Percentiles rank a stretch among this genome's conserved stretches.
Evolutionary conservation across 2,888 invertebrate species (phyloP).

Genomic region (Hydrotaea cyrtoneurina): DNA sequence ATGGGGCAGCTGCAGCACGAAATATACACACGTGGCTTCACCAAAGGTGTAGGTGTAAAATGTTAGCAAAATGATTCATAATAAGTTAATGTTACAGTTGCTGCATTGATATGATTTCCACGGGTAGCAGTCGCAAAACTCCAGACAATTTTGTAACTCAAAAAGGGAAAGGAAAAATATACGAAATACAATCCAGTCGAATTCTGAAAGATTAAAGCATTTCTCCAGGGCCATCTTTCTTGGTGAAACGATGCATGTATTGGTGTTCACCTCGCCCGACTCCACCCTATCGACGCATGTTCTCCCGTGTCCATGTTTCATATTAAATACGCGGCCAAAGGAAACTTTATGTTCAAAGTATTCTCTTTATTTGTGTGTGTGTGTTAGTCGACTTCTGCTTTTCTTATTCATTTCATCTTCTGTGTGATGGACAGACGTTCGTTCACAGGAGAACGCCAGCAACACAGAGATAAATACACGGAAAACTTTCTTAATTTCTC

Average conservation of each 20-base stretch:
- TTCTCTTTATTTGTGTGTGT: background rate
- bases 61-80: background rate
- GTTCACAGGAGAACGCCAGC: background rate
- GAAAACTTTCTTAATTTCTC: conserved; percentile 48
- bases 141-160: too few relatives aligned
- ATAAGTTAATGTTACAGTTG: background rate
- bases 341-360: conserved; percentile 23
- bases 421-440: conserved; percentile 40
- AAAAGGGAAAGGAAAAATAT: too few relatives aligned
- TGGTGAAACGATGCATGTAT: too few relatives aligned
- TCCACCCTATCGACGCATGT: too few relatives aligned
- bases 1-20: background rate
- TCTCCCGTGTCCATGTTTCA: background rate
- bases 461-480: background rate
- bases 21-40: background rate
- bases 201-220: too few relatives aligned
- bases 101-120: background rate
- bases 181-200: too few relatives aligned
- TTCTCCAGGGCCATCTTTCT: too few relatives aligned
- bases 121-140: background rate
- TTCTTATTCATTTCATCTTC: background rate
- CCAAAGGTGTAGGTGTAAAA: background rate
- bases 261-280: background rate
- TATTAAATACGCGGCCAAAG: conserved; percentile 14
- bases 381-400: too few relatives aligned